phyloP scores from a whole-genome alignment of 2,113 vertebrate genomes.

The Scomber scombrus region DNA sequence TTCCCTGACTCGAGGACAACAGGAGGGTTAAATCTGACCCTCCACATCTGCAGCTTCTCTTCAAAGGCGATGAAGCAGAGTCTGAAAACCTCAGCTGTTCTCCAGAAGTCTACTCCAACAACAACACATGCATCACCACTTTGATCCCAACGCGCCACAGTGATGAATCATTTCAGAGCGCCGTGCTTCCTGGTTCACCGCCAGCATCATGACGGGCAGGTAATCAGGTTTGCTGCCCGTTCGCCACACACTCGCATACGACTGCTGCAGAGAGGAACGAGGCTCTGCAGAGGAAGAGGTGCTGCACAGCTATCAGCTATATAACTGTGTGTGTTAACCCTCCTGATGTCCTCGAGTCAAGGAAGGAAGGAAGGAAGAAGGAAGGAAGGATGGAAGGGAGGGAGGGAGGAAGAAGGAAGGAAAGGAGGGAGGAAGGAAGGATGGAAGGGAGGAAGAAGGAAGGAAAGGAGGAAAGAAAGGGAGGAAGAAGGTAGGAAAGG shows the following conservation, averaged over 20 bases:
- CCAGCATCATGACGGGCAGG: constrained; percentile 14
- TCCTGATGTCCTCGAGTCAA: too few relatives aligned
- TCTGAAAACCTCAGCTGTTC: constrained; percentile 1
- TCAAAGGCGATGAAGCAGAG: not conserved
- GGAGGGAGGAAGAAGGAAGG: not conserved
- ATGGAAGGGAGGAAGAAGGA: not conserved
- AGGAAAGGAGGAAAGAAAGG: not conserved
- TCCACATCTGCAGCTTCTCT: not conserved
- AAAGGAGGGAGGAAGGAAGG: not conserved
- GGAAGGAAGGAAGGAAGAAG: not conserved
- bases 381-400: not conserved
- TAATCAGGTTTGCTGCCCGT: constrained; percentile 15
- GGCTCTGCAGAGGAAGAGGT: not conserved
- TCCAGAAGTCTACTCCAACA: not conserved
- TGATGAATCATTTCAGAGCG: constrained; percentile 23
- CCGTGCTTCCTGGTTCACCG: not conserved
- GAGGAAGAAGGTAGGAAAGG: not conserved
- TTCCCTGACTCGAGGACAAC: too few relatives aligned
- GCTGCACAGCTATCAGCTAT: constrained; percentile 4
- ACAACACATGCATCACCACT: not conserved
- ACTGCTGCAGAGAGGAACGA: not conserved
- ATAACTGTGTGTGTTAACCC: not conserved
- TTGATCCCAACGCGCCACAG: constrained; percentile 16
- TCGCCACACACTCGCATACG: constrained; percentile 1
- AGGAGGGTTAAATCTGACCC: not conserved